Base-by-base conservation (phyloP, 2,113 vertebrate genomes). In the Daubentonia madagascariensis region DNA sequence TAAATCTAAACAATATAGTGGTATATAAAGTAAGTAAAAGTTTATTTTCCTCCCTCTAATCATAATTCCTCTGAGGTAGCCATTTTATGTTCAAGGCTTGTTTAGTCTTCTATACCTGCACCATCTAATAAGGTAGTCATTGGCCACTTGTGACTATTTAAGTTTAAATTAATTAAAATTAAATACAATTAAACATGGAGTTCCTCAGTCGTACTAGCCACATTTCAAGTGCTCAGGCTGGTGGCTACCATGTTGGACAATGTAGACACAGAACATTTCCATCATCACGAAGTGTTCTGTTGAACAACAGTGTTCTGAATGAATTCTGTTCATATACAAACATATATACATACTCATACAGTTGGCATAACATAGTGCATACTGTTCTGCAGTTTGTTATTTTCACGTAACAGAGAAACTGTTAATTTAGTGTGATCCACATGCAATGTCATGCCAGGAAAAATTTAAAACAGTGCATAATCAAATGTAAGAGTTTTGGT, bases 401-500 rank as follows among this genome's bases (percentile, higher is more conserved):
- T 93, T 94, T 45, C 65, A 70, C 76, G 50, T 61, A 95, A 81
- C 80, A 81, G 89, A 76, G 45, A 95, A 96, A 87, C 94, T 97
- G 96, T 95, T 97, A 94, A 85, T 94, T 84, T 83, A 78, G 83
- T 89, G 65, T 90, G 90, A 81, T 87, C 87, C 68, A 80, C 90
- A 90, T 28, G 25, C 76, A 48, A 8, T 12, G 35, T 87, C 92
- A 80, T 97, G 96, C 94, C 96, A 97, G 96, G 90, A 97, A 96
- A 79, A 78, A 76, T 87, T 25, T 73, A 80, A 81, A 89, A 65
- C 76, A 54, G 63, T 54, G 23, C 35, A 16, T 84, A 57, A 94
- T 91, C 79, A 72, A 92, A 93, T 25, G 1, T 32, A 85, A 57
- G 88, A 90, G 43, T 32, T 95, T 86, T 32, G 70, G 83, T 78